Base-by-base conservation (phyloP, 1,140 invertebrate species). In the Harlomillsia oculata region DNA sequence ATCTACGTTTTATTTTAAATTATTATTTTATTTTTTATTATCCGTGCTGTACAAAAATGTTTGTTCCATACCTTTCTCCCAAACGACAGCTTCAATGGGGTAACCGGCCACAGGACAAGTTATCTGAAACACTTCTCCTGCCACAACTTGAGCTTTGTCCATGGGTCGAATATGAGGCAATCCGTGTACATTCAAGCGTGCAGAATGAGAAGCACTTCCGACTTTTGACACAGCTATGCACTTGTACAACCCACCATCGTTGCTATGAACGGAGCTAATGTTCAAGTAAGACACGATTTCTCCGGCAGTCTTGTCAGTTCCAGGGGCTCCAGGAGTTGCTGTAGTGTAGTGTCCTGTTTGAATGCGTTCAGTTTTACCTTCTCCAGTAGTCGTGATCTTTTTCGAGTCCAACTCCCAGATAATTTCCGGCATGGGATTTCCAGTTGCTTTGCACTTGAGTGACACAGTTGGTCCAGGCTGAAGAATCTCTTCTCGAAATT, bases 251-350 rank as follows among this genome's bases (percentile, higher is more conserved):
- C 93, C 93, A 49, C 92, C 93, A 67, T 95, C 90, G 67, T 92
- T 89, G 13, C 90, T 89, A 66, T 89, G 84, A 45, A 93, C 87
- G 29, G 83, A 85, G 5, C 87, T 88, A 57, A 97, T 90, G 70
- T 96, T 96, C 49, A 97, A 76, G 70, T 93, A 87, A 2, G 90
- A 94, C 41, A 94, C 86, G 16, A 96, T 87, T 74, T 95, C 90
- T 13, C 91, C 91, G 62, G 86, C 85, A n/a, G n/a, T n/a, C n/a
- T n/a, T n/a, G n/a, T n/a, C n/a, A n/a, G n/a, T n/a, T n/a, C n/a
- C n/a, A n/a, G n/a, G n/a, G n/a, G n/a, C n/a, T n/a, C n/a, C n/a
- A n/a, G n/a, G n/a, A 62, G 86, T 85, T 5, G 84, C 81, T 1
- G 85, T 87, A 1, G 88, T 83, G 70, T 88, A 90, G 70, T 91